A percentile compares a stretch with the other conserved stretches of the same genome.
Evolutionary conservation across 64 coral and sea anemone genomes (phyloP).

Genomic region (Astreopora myriophthalma): DNA sequence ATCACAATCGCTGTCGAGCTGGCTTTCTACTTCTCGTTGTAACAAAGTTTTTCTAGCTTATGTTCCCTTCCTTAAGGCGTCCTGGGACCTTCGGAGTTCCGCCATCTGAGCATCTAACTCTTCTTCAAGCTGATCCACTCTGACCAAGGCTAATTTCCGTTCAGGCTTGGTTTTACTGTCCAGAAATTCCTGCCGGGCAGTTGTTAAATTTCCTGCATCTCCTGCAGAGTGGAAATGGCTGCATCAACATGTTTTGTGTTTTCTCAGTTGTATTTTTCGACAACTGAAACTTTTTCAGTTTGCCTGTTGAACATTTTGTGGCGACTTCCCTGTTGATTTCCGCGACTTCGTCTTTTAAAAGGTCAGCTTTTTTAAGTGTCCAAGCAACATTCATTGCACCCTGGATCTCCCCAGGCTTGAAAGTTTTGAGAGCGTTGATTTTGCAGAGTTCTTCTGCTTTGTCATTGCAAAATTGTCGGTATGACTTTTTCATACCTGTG

Average conservation of each 20-base stretch:
- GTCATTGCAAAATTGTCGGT: slow-evolving; percentile 37
- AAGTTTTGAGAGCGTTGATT: slow-evolving; percentile 26
- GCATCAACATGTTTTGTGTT: slow-evolving; percentile 27
- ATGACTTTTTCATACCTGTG: slow-evolving; percentile 47
- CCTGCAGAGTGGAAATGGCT: slow-evolving; percentile 1
- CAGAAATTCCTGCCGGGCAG: slow-evolving; percentile 26
- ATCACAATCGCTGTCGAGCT: too few species aligned
- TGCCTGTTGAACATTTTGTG: slow-evolving; percentile 9
- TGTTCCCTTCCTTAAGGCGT: slow-evolving; percentile 13
- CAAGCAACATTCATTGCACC: slow-evolving; percentile 55
- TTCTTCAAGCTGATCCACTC: slow-evolving; percentile 21
- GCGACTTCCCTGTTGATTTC: slow-evolving; percentile 32
- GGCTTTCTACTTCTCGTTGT: too few species aligned
- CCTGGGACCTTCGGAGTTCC: slow-evolving; percentile 20
- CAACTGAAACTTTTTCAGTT: slow-evolving; percentile 46
- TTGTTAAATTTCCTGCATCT: slow-evolving; percentile 2
- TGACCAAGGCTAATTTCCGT: slow-evolving; percentile 35
- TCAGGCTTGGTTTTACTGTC: slow-evolving; percentile 4
- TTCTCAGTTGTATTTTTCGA: neutral
- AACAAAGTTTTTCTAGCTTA: slow-evolving; percentile 15
- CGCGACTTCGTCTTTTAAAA: slow-evolving; percentile 20
- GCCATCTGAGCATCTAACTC: slow-evolving; percentile 15
- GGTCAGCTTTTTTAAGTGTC: slow-evolving; percentile 44
- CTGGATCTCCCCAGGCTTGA: slow-evolving; percentile 62
- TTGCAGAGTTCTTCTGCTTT: slow-evolving; percentile 66